phyloP scores from a whole-genome alignment of 2,113 vertebrate genomes.

The Nestor notabilis region DNA sequence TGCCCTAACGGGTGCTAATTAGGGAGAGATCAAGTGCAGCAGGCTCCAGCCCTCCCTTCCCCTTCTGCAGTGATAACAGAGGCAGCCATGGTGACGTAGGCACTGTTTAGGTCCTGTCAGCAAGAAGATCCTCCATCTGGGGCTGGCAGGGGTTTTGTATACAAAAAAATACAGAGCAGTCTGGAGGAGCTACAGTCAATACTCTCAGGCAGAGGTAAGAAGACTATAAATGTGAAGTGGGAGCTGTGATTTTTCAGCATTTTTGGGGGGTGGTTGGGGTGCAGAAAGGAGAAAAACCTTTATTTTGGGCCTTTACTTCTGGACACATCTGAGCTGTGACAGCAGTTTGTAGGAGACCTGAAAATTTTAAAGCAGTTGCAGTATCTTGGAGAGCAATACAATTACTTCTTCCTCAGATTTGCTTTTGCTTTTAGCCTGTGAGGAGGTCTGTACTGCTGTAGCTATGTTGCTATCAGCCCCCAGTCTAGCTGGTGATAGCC shows the following conservation, averaged over 20 bases:
- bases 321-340: background rate
- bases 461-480: background rate
- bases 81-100: background rate
- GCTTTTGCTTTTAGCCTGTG: background rate
- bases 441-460: background rate
- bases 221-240: accelerated
- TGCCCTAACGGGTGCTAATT: background rate
- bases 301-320: background rate
- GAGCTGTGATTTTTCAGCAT: background rate
- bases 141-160: background rate
- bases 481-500: background rate
- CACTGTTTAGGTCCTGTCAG: background rate
- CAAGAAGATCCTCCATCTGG: background rate
- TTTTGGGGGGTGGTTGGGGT: accelerated
- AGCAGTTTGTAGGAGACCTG: background rate
- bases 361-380: background rate
- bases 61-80: background rate
- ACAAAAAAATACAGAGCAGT: background rate
- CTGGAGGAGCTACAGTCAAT: background rate
- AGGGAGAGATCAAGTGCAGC: background rate
- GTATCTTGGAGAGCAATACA: background rate
- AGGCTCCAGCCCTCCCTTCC: background rate
- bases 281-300: background rate
- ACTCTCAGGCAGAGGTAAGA: background rate
- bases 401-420: background rate